A percentile compares a stretch with the other conserved stretches of the same genome.
Evolutionary conservation across 2,888 invertebrate species (phyloP).

Genomic region (Pyrgus malvae): DNA sequence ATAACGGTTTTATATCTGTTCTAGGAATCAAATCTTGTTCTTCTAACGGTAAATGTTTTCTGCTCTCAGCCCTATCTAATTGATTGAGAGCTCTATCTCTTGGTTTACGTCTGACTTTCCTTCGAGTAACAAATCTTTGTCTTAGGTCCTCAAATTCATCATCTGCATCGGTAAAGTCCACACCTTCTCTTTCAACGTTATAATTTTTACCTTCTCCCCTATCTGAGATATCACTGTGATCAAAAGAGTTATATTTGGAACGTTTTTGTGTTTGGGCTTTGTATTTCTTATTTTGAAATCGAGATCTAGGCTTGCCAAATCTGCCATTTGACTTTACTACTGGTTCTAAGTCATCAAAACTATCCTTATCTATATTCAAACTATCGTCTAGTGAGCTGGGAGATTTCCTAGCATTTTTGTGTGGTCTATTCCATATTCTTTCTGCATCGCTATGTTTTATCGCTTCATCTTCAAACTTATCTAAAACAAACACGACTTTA

Average conservation of each 20-base stretch:
- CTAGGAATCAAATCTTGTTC: conserved; percentile 30
- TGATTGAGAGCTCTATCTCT: conserved; percentile 45
- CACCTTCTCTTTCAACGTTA: neutral
- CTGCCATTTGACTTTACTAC: neutral
- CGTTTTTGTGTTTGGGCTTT: neutral
- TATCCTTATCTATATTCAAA: conserved; percentile 5
- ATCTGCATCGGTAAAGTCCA: neutral
- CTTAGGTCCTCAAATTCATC: conserved; percentile 3
- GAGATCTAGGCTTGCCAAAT: neutral
- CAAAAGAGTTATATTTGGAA: neutral
- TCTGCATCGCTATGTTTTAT: conserved; percentile 1
- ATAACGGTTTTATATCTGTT: conserved; percentile 1
- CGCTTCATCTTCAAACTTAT: neutral
- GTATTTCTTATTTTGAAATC: neutral
- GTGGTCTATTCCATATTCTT: neutral
- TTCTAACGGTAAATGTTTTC: conserved; percentile 28
- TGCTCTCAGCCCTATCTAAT: conserved; percentile 7
- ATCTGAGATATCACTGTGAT: neutral
- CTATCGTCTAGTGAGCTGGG: neutral
- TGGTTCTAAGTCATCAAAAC: neutral
- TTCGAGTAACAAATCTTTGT: conserved; percentile 38
- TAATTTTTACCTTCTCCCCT: conserved; percentile 2
- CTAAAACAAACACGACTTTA: neutral
- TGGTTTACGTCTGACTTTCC: conserved; percentile 49
- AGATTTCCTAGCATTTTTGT: conserved; percentile 4